These are phyloP conservation scores for Apis florea DNA, from an alignment of 1,140 invertebrate genomes.

Conservation along the genomic window DNA sequence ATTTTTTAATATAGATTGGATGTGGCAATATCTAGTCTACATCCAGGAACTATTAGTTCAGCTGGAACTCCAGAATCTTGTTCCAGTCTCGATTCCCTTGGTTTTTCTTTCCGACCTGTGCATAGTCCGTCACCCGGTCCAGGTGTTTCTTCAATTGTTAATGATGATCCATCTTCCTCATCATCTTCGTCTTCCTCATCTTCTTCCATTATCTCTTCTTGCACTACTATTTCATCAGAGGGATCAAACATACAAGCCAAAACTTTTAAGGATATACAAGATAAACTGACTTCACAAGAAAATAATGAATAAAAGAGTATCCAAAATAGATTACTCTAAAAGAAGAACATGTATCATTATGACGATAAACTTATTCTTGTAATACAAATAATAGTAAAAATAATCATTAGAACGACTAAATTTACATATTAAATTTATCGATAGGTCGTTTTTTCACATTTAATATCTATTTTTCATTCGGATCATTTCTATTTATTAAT, in stretches of 20 bases:
- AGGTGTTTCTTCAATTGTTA: constrained; percentile 61
- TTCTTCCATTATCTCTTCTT: constrained; percentile 37
- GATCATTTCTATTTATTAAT: constrained; percentile 47
- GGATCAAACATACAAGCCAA: constrained; percentile 72
- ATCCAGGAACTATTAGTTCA: constrained; percentile 82
- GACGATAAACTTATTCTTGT: constrained; percentile 26
- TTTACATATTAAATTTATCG: constrained; percentile 25
- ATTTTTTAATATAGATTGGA: constrained; percentile 69
- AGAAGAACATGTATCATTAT: constrained; percentile 15
- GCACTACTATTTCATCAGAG: constrained; percentile 35
- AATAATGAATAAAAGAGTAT: constrained; percentile 56
- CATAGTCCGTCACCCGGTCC: constrained; percentile 80
- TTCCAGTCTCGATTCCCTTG: constrained; percentile 83
- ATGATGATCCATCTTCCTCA: constrained; percentile 74
- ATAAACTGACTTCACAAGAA: constrained; percentile 60
- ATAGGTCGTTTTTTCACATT: constrained; percentile 7
- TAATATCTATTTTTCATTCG: constrained; percentile 22
- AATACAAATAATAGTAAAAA: constrained; percentile 23
- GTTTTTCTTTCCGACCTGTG: constrained; percentile 81
- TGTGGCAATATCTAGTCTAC: constrained; percentile 80
- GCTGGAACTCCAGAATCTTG: constrained; percentile 83
- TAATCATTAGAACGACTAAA: constrained; percentile 27
- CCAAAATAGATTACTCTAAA: constrained; percentile 14
- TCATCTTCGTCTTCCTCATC: constrained; percentile 32
- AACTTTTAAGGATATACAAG: constrained; percentile 59